A percentile compares a stretch with the other conserved stretches of the same genome.
Evolutionary conservation across 2,797 vertebrate genomes (phyloP).

Genomic region (Babyrousa celebensis): DNA sequence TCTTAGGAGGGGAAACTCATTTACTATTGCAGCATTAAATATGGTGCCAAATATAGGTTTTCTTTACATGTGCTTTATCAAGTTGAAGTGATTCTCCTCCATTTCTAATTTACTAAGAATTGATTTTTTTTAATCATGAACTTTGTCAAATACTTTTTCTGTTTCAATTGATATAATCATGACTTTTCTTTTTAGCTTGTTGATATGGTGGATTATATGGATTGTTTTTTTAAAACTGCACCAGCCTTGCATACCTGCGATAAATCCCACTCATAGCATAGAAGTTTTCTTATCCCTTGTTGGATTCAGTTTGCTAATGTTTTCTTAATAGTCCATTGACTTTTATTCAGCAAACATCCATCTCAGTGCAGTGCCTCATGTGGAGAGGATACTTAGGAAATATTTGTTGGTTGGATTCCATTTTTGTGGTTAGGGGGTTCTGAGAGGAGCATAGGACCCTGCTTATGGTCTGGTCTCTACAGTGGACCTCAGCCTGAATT

Average conservation of each 20-base stretch:
- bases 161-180: neutral
- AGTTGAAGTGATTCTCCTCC: neutral
- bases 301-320: neutral
- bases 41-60: neutral
- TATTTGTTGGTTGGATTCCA: slow-evolving; percentile 19
- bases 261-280: neutral
- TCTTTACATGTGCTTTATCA: neutral
- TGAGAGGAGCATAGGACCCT: neutral
- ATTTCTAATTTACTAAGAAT: neutral
- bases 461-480: neutral
- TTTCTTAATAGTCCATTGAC: neutral
- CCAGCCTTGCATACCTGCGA: neutral
- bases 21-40: neutral
- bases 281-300: neutral
- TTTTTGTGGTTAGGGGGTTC: slow-evolving; percentile 4
- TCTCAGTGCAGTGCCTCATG: neutral
- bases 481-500: slow-evolving; percentile 15
- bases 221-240: slow-evolving; percentile 3
- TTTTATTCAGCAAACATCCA: slow-evolving; percentile 36
- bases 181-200: neutral
- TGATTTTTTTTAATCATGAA: neutral
- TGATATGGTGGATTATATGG: neutral
- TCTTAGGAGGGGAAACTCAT: neutral
- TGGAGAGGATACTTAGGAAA: slow-evolving; percentile 16
- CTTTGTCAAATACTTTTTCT: neutral